phyloP scores from a whole-genome alignment of 2,888 invertebrate species.

The Lasioglossum calceatum region DNA sequence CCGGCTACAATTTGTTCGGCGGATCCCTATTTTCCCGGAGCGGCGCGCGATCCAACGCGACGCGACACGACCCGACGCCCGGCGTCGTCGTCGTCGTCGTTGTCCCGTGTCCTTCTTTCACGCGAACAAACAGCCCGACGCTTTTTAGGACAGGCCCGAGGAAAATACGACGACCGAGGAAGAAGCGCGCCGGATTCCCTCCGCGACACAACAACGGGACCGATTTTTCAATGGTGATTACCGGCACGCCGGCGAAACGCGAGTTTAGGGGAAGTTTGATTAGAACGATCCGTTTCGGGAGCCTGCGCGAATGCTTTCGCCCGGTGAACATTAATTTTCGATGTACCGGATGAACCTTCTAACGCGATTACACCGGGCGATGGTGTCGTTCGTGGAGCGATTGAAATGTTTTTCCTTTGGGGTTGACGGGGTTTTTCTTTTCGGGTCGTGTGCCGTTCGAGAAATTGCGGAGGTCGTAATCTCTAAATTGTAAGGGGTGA shows the following conservation, averaged over 20 bases:
- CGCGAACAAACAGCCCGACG: slow-evolving; percentile 16
- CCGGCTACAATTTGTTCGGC: slow-evolving; percentile 56
- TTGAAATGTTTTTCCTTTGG: neutral
- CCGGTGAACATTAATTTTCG: neutral
- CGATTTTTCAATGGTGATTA: slow-evolving; percentile 18
- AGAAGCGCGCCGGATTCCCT: slow-evolving; percentile 3
- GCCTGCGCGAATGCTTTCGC: neutral
- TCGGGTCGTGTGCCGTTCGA: neutral
- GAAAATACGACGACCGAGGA: neutral
- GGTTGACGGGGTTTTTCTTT: neutral
- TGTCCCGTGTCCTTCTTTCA: slow-evolving; percentile 22
- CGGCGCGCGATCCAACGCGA: neutral
- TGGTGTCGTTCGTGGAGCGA: neutral
- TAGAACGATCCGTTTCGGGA: slow-evolving; percentile 1
- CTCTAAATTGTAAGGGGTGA: neutral
- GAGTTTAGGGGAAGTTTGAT: slow-evolving; percentile 12
- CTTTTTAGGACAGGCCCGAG: slow-evolving; percentile 1
- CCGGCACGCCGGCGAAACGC: neutral
- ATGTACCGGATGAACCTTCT: neutral
- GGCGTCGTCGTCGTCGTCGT: neutral
- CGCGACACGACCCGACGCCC: neutral
- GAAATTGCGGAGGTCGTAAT: neutral
- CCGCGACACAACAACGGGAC: neutral
- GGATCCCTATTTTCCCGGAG: slow-evolving; percentile 37
- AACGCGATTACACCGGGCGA: neutral